phyloP scores from a whole-genome alignment of 2,888 invertebrate species.

The Noctuana brunneofusca region DNA sequence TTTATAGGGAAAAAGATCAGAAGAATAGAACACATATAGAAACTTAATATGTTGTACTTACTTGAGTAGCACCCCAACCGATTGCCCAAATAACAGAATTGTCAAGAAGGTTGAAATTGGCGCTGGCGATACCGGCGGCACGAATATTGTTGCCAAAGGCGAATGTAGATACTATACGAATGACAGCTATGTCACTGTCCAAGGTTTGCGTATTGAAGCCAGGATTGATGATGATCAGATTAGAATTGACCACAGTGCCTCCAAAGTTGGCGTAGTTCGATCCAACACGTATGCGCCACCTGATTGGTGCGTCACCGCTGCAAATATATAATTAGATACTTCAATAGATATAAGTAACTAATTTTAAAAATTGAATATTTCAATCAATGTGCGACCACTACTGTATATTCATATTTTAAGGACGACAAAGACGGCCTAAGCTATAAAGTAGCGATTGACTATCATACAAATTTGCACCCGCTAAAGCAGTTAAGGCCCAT shows the following conservation, averaged over 20 bases:
- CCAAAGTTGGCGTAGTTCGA: conserved; percentile 22
- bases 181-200: neutral
- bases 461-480: too few relatives aligned
- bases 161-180: neutral
- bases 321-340: too few relatives aligned
- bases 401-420: too few relatives aligned
- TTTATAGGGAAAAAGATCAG: too few relatives aligned
- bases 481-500: too few relatives aligned
- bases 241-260: neutral
- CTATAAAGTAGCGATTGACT: too few relatives aligned
- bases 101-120: neutral
- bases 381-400: too few relatives aligned
- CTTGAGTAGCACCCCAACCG: neutral
- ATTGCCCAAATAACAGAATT: neutral
- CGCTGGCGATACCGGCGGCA: neutral
- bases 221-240: neutral
- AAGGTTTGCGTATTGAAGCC: neutral
- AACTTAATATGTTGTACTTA: neutral
- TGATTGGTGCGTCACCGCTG: conserved; percentile 14
- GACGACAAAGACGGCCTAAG: too few relatives aligned
- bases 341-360: too few relatives aligned
- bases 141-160: neutral
- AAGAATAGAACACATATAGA: too few relatives aligned
- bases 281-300: conserved; percentile 21
- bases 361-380: too few relatives aligned